Conservation (phyloP, 2,113 vertebrate species). For the Grallaria varia region DNA sequence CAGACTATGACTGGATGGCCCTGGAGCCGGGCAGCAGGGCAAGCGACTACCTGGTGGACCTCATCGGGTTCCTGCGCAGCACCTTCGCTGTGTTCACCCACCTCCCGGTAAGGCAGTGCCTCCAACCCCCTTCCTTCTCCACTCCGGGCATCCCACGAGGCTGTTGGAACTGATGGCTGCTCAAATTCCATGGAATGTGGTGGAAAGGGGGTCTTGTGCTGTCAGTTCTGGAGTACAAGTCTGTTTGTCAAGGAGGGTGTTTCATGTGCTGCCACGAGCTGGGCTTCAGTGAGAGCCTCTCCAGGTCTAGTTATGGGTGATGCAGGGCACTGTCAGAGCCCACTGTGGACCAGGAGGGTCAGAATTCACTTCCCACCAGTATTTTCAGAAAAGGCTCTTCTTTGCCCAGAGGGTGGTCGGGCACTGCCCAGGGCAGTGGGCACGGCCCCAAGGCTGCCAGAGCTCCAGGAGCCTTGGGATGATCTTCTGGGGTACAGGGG, state of each 20-base stretch:
- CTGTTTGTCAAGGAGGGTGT: not conserved
- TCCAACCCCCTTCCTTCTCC: not conserved
- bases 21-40: constrained; percentile 75
- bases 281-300: not conserved
- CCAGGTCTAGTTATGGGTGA: fast-evolving
- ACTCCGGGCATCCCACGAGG: constrained; percentile 73
- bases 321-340: not conserved
- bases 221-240: not conserved
- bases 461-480: not conserved
- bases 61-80: constrained; percentile 92
- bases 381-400: not conserved
- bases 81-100: constrained; percentile 97
- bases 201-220: not conserved
- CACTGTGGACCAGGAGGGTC: not conserved
- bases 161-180: not conserved
- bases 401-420: not conserved
- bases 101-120: constrained; percentile 79
- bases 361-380: not conserved
- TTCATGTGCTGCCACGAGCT: fast-evolving
- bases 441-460: not conserved
- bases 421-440: not conserved
- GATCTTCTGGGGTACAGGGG: no score
- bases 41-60: constrained; percentile 91
- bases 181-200: fast-evolving
- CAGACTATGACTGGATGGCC: constrained; percentile 92